These are phyloP conservation scores for Danionella cerebrum DNA, from an alignment of 2,113 vertebrate species.

Conservation along the genomic window DNA sequence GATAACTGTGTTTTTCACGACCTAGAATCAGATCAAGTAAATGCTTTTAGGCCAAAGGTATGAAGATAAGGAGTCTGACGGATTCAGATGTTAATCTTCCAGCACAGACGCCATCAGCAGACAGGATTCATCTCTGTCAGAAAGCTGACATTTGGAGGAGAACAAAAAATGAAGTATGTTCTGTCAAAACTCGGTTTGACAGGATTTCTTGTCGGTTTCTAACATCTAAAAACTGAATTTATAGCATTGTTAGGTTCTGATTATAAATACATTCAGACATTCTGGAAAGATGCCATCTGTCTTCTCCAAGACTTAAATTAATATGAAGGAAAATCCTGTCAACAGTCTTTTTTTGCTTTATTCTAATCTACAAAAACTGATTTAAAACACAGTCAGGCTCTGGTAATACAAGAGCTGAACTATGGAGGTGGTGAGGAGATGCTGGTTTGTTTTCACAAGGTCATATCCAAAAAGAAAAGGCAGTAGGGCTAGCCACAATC, in stretches of 20 bases:
- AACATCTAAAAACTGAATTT: constrained; percentile 6
- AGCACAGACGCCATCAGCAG: constrained; percentile 12
- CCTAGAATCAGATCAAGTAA: neutral
- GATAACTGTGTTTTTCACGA: neutral
- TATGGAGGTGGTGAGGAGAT: no score
- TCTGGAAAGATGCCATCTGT: neutral
- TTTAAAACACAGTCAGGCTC: no score
- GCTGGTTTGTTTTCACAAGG: no score
- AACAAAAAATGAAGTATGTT: constrained; percentile 35
- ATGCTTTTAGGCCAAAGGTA: neutral
- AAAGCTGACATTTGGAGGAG: constrained; percentile 22
- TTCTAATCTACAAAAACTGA: no score
- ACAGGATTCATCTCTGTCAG: constrained; percentile 26
- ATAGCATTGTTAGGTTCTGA: neutral
- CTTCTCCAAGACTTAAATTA: neutral
- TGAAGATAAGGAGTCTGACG: neutral
- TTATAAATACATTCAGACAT: constrained; percentile 17
- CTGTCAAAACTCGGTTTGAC: constrained; percentile 7
- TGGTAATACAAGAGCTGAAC: no score
- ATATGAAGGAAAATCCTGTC: no score
- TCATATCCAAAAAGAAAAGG: no score
- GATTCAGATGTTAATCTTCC: constrained; percentile 2
- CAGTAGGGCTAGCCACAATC: no score
- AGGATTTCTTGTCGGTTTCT: constrained; percentile 12
- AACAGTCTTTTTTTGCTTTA: no score